Conservation (phyloP, 2,797 vertebrate genomes). For the Spinus olivaceus region DNA sequence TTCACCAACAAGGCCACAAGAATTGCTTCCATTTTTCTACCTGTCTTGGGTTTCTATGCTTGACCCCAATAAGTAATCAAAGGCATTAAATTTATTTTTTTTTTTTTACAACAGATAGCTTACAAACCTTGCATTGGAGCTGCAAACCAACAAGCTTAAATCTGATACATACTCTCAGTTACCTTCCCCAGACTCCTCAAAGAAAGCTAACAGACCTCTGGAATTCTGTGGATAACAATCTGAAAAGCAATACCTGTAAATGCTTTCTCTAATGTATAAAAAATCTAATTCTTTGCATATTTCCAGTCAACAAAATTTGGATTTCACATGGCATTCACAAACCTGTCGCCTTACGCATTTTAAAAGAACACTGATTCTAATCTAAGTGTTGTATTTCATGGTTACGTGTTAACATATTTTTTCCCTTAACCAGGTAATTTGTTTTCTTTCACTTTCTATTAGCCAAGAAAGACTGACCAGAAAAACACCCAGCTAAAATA, state of each 20-base stretch:
- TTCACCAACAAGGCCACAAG: neutral
- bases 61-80: neutral
- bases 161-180: neutral
- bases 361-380: neutral
- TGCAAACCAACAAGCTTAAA: neutral
- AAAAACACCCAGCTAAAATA: neutral
- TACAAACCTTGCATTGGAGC: neutral
- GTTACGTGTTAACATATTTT: neutral
- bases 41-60: neutral
- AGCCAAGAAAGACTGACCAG: neutral
- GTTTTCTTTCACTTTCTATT: neutral
- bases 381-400: neutral
- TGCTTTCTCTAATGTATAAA: neutral
- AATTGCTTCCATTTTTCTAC: neutral
- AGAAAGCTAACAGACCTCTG: neutral
- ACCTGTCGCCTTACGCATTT: neutral
- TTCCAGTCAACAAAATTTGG: neutral
- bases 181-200: neutral
- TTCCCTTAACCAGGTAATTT: neutral
- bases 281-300: accelerated
- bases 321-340: neutral
- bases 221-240: neutral
- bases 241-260: neutral
- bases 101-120: neutral
- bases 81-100: neutral